Evolutionary conservation across 2,797 vertebrate species (phyloP).

Genomic region (Poecilia wingei): DNA sequence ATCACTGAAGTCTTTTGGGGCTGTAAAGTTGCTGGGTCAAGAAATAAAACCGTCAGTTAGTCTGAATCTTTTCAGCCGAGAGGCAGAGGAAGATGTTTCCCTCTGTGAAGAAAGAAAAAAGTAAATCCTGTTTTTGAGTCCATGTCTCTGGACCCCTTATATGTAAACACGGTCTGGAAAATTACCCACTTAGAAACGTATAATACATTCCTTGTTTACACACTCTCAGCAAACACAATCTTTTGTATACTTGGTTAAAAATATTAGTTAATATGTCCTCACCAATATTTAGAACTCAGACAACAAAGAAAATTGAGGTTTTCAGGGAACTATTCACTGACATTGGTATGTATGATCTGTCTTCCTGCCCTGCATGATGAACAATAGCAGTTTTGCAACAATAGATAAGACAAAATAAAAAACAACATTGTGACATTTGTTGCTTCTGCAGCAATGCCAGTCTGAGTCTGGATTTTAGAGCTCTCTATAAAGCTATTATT

Average conservation of each 20-base stretch:
- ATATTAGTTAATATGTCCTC: not conserved
- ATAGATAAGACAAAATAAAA: slow-evolving; percentile 29
- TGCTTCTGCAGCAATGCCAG: not conserved
- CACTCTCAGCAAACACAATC: not conserved
- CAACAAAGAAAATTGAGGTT: not conserved
- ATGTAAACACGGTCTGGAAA: not conserved
- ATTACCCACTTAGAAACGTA: not conserved
- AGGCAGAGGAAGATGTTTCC: not conserved
- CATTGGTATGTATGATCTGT: not conserved
- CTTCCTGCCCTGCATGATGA: slow-evolving; percentile 9
- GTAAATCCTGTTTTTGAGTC: not conserved
- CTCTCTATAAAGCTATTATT: not conserved
- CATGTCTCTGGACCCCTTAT: not conserved
- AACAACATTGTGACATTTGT: slow-evolving; percentile 5
- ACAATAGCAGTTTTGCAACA: slow-evolving; percentile 11
- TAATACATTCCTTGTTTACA: not conserved
- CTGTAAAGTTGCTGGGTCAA: not conserved
- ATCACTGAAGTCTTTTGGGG: not conserved
- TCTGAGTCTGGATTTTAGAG: not conserved
- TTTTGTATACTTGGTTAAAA: not conserved
- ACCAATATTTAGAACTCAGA: not conserved
- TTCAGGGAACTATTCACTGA: slow-evolving; percentile 2
- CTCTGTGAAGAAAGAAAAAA: not conserved
- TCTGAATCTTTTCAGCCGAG: slow-evolving; percentile 2
- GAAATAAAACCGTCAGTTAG: not conserved